phyloP scores from a whole-genome alignment of 2,113 vertebrate genomes.

The Clarias macrocephalus region DNA sequence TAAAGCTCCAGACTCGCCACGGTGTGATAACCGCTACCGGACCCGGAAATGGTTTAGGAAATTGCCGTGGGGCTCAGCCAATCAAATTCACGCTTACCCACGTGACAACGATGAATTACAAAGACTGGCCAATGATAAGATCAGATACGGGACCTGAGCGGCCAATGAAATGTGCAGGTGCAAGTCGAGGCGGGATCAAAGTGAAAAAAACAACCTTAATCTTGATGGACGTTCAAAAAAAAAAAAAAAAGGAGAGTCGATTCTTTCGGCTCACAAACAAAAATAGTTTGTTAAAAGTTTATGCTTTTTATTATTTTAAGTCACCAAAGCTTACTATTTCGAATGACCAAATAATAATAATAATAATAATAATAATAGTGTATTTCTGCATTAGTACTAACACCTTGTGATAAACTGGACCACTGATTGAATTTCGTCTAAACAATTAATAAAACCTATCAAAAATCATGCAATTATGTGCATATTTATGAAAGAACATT shows the following conservation, averaged over 20 bases:
- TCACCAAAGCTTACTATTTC: too few relatives aligned
- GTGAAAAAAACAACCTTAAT: not conserved
- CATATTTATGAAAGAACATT: too few relatives aligned
- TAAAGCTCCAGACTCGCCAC: not conserved
- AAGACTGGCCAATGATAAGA: not conserved
- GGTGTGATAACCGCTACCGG: slow-evolving; percentile 54
- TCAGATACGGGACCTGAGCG: not conserved
- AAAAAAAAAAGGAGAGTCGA: not conserved
- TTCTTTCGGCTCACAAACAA: not conserved
- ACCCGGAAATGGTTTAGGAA: slow-evolving; percentile 61
- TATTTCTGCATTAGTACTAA: too few relatives aligned
- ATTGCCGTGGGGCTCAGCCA: slow-evolving; percentile 33
- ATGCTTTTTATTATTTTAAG: too few relatives aligned
- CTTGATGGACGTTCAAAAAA: not conserved
- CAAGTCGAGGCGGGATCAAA: not conserved
- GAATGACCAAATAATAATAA: too few relatives aligned
- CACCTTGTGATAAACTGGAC: too few relatives aligned
- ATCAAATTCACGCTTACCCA: not conserved
- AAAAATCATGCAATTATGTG: too few relatives aligned
- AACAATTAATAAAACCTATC: too few relatives aligned
- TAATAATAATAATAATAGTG: too few relatives aligned
- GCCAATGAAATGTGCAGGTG: not conserved
- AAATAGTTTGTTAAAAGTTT: too few relatives aligned
- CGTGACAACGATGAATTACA: not conserved
- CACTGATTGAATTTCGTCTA: too few relatives aligned